Conservation (phyloP, 2,888 invertebrate genomes). For the Cosmia pyralina region DNA sequence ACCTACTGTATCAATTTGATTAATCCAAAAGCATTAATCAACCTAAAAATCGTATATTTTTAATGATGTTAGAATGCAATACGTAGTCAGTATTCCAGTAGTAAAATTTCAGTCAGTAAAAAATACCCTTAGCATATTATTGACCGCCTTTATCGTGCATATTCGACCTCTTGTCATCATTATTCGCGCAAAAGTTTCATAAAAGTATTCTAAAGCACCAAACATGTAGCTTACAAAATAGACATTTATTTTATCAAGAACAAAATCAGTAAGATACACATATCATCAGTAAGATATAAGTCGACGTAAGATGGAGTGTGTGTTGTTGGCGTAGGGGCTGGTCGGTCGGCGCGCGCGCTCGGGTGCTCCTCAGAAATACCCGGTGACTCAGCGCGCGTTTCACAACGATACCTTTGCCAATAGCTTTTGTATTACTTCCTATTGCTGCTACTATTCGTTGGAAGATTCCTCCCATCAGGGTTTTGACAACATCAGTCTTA, state of each 20-base stretch:
- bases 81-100: neutral
- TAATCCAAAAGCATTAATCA: neutral
- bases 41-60: neutral
- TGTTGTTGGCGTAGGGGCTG: constrained; percentile 69
- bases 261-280: constrained; percentile 21
- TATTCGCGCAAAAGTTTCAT: neutral
- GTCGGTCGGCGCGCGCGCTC: constrained; percentile 57
- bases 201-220: neutral
- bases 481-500: constrained; percentile 18
- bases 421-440: constrained; percentile 88
- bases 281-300: constrained; percentile 52
- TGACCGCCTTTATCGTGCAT: neutral
- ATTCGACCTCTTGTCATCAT: neutral
- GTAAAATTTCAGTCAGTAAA: neutral
- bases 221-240: neutral
- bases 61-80: neutral
- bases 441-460: constrained; percentile 74
- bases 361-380: constrained; percentile 82
- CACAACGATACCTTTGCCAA: constrained; percentile 88
- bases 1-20: neutral
- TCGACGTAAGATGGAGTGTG: constrained; percentile 65
- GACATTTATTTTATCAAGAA: constrained; percentile 40
- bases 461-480: constrained; percentile 58
- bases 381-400: constrained; percentile 85
- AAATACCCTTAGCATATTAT: neutral